Evolutionary conservation across 2,797 vertebrate genomes (phyloP).

Genomic region (Bryconaethiops microstoma): DNA sequence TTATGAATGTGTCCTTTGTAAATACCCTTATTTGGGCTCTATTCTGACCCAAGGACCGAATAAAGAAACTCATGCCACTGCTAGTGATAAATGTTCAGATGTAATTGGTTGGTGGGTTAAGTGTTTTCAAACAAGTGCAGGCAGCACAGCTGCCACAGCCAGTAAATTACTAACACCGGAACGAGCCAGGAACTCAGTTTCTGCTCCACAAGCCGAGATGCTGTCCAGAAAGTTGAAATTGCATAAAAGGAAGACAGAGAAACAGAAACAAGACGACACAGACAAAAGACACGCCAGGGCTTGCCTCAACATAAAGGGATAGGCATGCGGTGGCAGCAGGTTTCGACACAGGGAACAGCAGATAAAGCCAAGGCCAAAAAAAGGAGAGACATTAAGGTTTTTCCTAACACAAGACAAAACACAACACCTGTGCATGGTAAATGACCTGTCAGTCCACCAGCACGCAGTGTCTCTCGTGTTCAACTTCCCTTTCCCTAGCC

Average conservation of each 20-base stretch:
- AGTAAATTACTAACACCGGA: conserved; percentile 4
- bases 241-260: neutral
- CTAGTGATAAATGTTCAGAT: conserved; percentile 33
- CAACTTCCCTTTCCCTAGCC: neutral
- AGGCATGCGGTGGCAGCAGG: neutral
- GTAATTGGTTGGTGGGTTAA: conserved; percentile 12
- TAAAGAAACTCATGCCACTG: neutral
- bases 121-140: neutral
- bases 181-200: conserved; percentile 7
- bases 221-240: neutral
- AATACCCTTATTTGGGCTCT: conserved; percentile 21
- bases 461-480: neutral
- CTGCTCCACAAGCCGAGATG: neutral
- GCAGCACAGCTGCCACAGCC: neutral
- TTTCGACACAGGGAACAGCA: neutral
- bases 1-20: conserved; percentile 26
- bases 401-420: neutral
- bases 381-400: neutral
- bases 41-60: conserved; percentile 6
- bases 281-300: conserved; percentile 31
- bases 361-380: neutral
- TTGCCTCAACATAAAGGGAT: conserved; percentile 25
- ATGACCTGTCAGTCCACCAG: neutral
- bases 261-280: neutral
- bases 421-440: neutral